Conservation (phyloP, 2,888 invertebrate genomes). For the Acanthopleura granulata region DNA sequence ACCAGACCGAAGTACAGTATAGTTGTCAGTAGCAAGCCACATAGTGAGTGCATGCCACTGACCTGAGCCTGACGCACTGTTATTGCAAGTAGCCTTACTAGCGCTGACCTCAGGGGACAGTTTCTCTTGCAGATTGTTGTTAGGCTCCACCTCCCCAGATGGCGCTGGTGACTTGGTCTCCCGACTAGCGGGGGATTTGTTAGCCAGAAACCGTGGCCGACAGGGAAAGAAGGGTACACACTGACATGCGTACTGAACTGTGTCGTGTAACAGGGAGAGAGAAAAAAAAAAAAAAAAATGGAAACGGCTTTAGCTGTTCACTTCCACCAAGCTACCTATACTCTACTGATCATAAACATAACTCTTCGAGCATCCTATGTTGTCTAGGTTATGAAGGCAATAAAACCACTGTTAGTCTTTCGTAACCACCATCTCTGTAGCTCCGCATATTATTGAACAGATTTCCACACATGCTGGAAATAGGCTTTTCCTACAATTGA, state of each 20-base stretch:
- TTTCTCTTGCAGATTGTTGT: constrained; percentile 20
- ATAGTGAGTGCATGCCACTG: neutral
- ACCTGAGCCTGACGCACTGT: neutral
- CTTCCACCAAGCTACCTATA: neutral
- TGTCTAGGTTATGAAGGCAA: no score
- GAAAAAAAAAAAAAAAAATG: neutral
- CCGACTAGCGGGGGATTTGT: constrained; percentile 4
- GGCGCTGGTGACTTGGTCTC: neutral
- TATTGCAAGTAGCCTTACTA: neutral
- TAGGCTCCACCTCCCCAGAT: neutral
- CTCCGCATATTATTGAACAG: no score
- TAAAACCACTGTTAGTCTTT: no score
- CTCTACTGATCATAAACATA: no score
- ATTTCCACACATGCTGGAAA: no score
- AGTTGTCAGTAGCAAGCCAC: no score
- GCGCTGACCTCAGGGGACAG: neutral
- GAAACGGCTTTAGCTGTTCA: constrained; percentile 4
- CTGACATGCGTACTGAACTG: constrained; percentile 39
- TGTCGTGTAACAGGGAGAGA: neutral
- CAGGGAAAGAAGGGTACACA: constrained; percentile 32
- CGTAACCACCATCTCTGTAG: no score
- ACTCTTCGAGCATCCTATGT: no score
- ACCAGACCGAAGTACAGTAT: no score
- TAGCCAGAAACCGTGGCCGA: neutral
- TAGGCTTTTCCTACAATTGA: no score